Conservation (phyloP, 2,888 invertebrate genomes). For the Tetranychus piercei region DNA sequence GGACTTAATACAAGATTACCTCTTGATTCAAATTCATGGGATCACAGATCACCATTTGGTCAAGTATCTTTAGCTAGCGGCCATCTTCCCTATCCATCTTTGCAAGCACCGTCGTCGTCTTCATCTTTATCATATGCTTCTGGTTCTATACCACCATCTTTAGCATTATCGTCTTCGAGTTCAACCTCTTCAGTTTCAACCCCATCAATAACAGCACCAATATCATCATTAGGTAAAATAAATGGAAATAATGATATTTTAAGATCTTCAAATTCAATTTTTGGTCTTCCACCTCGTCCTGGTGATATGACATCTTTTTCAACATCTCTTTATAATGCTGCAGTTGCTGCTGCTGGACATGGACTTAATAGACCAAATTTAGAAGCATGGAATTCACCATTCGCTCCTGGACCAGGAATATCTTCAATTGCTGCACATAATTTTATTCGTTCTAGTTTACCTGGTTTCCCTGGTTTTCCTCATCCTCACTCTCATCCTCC, state of each 20-base stretch:
- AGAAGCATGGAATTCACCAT: neutral
- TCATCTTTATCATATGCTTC: neutral
- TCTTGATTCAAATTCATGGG: neutral
- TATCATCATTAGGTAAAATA: neutral
- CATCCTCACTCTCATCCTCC: too few species aligned
- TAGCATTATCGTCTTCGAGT: neutral
- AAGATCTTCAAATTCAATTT: neutral
- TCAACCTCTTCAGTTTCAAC: neutral
- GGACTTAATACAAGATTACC: too few species aligned
- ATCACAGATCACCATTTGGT: constrained; percentile 4
- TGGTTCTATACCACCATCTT: neutral
- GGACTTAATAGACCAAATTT: neutral
- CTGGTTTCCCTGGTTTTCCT: constrained; percentile 1
- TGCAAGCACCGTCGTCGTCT: neutral
- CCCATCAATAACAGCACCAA: neutral
- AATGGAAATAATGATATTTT: neutral
- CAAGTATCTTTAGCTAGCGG: neutral
- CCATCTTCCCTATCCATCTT: neutral
- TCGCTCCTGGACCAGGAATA: neutral
- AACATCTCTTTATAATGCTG: constrained; percentile 26
- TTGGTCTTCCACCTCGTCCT: constrained; percentile 23
- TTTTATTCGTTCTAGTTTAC: neutral
- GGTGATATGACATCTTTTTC: constrained; percentile 26
- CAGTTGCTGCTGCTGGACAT: constrained; percentile 24
- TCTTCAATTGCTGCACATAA: neutral